Base-by-base conservation (phyloP, 2,797 vertebrate species). In the Falco novaeseelandiae region DNA sequence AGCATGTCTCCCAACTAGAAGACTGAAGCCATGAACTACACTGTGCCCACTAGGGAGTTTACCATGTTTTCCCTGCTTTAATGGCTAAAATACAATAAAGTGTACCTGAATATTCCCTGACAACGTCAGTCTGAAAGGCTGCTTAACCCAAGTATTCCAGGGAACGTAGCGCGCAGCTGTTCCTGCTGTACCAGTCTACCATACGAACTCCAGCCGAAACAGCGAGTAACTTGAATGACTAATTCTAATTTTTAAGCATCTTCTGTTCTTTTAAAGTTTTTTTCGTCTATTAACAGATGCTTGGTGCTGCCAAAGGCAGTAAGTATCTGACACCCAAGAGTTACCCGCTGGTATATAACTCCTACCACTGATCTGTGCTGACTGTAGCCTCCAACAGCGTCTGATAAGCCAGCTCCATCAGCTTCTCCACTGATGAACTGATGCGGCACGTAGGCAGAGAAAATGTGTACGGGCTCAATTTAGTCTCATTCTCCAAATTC, bases 351-450 rank as follows among this genome's bases (percentile, higher is more conserved):
- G 29, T 12, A 30, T 1, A 0, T 2, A 38, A 52, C 3, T 87
- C 98, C 9, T 98, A 99, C 99, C 99, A 99, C 48, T 99, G 99
- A 14, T 98, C 98, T 4, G 99, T 99, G 97, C 99, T 99, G 71
- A 98, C 98, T 2, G 99, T 98, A 2, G 99, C 99, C 92, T 99
- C 99, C 57, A 98, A 83, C 81, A 99, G 98, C 0, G 99, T 99
- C 97, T 98, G 98, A 14, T 99, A 98, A 8, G 99, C 99, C 89
- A 99, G 97, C 67, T 99, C 98, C 99, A 99, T 98, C 85, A 99
- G 98, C 62, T 99, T 98, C 98, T 99, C 98, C 96, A 99, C 99
- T 0, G 99, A 99, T 32, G 98, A 98, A 59, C 99, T 99, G 98
- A 99, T 98, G 85, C 98, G 98, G 94, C 99, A 99, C 0, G 97